Evolutionary conservation across 2,113 vertebrate species (phyloP), one percentile per base, ranked within the genome.

Genomic region (Perognathus longimembris): DNA sequence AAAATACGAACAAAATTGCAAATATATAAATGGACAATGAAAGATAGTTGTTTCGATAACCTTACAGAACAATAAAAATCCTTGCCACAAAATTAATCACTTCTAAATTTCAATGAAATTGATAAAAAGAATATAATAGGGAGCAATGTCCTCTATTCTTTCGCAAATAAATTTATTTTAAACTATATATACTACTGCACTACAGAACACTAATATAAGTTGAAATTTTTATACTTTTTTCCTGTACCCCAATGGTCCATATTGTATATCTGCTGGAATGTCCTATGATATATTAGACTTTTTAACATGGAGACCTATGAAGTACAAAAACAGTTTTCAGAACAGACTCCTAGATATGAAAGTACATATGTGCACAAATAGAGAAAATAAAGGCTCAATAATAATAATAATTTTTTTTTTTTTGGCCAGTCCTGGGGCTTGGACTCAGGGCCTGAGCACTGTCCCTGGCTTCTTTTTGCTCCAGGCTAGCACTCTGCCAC

Each of bases 101-200:
- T 71, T 82, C 36, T 92, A 67, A 77, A 90, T 59, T 78, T 73
- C 21, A 90, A 76, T 32, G 67, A 59, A 90, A 59, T 8, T 85
- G 40, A 81, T 38, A 59, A 80, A 73, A 93, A 74, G 42, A 57
- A 84, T 59, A 50, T 24, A 57, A 34, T 79, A 80, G 22, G 11
- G 59, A 61, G 22, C 22, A 61, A 61, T 61, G 59, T 6, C 50
- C 6, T 61, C 26, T 61, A 26, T 61, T 26, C 21, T 61, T 61
- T 24, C 26, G 26, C 5, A 61, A 61, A 22, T 61, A 59, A 30
- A 63, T 34, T 59, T 76, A 70, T 64, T 78, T 78, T 89, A 34
- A 71, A 38, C 82, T 77, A 73, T 17, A 64, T 22, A 79, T 26
- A 64, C 1, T 12, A 45, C 4, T 66, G 5, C 30, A 54, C 50